Evolutionary conservation across 2,888 invertebrate genomes (phyloP), one percentile per base, ranked within the genome.

Genomic region (Leucania comma): DNA sequence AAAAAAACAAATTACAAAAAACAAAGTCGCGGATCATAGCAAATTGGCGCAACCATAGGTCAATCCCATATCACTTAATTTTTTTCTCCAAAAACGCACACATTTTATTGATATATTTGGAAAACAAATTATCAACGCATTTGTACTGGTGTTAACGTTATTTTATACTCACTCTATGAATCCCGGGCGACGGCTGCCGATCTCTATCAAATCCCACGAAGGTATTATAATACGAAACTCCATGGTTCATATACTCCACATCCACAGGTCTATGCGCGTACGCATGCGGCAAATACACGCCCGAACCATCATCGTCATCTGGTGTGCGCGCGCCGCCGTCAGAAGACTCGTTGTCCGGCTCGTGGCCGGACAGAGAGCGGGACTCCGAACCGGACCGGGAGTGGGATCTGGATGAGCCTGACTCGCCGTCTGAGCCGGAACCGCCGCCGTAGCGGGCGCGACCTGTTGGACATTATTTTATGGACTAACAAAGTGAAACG

Each of bases 271-370:
- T 84, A 1, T 93, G 94, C 46, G 93, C 90, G 90, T 97, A 97
- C 79, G 97, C 86, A 86, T 97, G 97, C 81, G 97, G 97, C 85
- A 97, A 93, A 86, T 97, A 97, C 65, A 97, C 96, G 68, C 96
- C 96, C 29, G 96, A 96, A 50, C 96, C 96, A 92, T 97, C 97
- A 57, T 97, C 97, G 81, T 97, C 97, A 92, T 97, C 97, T 0
- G 97, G 96, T 48, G 96, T 96, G 4, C 96, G 90, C 72, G 97
- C 97, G 54, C 97, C 97, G 81, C 97, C 97, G 93, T 97, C 97
- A 1, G 97, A 97, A 84, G 97, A 97, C 93, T 97, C 97, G 93
- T 97, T 97, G 90, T 97, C 97, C 62, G 97, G 97, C 89, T 97
- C 97, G 93, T 97, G 97, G 0, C 97, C 97, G 64, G 97, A 97